These are phyloP conservation scores for Solenopsis fugax DNA, from an alignment of 1,140 invertebrate genomes.

Conservation along the genomic window DNA sequence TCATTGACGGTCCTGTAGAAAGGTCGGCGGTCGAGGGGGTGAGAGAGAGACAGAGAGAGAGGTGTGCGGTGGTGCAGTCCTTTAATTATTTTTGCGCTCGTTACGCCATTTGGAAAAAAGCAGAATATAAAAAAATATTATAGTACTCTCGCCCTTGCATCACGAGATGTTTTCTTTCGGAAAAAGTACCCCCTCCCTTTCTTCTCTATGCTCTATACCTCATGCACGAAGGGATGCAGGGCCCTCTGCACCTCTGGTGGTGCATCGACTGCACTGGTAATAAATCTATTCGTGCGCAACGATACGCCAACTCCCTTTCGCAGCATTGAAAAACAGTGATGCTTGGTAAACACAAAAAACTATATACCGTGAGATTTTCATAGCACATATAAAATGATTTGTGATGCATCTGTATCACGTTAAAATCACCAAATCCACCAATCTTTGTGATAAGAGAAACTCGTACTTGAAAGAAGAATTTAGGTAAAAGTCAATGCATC, in stretches of 20 bases:
- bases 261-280: constrained; percentile 31
- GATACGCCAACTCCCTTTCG: not conserved
- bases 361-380: constrained; percentile 36
- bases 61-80: not conserved
- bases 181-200: not conserved
- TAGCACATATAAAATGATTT: not conserved
- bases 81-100: constrained; percentile 55
- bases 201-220: not conserved
- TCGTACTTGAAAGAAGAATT: not conserved
- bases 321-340: constrained; percentile 12
- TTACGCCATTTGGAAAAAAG: constrained; percentile 22
- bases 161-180: constrained; percentile 29
- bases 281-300: constrained; percentile 55
- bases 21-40: not conserved
- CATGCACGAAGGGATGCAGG: not conserved
- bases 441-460: not conserved
- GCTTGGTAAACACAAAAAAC: not conserved
- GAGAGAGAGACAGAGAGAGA: not conserved
- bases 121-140: constrained; percentile 23
- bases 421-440: not conserved
- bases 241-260: not conserved
- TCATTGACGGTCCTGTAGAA: constrained; percentile 17
- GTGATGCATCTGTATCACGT: not conserved
- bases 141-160: not conserved
- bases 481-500: not conserved